Conservation (phyloP, 30 jellyfish, hydroid and myxozoan species). For the Sanderia malayensis region DNA sequence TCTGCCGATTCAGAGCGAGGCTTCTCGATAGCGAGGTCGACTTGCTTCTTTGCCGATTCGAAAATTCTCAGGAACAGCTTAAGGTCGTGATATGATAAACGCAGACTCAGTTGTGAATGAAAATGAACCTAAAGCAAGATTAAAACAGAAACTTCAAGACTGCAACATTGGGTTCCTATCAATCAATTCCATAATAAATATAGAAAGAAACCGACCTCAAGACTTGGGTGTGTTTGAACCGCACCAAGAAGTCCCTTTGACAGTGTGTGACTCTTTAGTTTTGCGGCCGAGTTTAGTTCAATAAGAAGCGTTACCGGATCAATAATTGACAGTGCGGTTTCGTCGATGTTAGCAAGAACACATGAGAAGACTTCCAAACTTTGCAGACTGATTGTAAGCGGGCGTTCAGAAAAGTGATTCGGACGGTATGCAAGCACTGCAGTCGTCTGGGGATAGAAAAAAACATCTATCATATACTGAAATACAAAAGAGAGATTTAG, state of each 20-base stretch:
- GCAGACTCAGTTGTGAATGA: conserved; percentile 79
- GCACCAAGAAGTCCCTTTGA: conserved; percentile 79
- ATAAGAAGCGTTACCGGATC: conserved; percentile 94
- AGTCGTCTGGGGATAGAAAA: too few relatives aligned
- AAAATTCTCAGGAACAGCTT: conserved; percentile 74
- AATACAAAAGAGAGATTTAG: too few relatives aligned
- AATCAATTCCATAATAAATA: too few relatives aligned
- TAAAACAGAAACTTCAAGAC: too few relatives aligned
- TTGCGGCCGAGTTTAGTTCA: conserved; percentile 86
- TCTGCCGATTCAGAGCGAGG: conserved; percentile 10
- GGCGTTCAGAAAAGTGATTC: conserved; percentile 82
- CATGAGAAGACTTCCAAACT: conserved; percentile 96
- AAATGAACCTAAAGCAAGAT: conserved; percentile 71
- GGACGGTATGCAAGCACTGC: conserved; percentile 98
- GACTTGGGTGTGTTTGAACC: conserved; percentile 62
- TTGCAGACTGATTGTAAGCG: conserved; percentile 90
- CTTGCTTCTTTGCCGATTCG: conserved; percentile 77
- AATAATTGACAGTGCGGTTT: conserved; percentile 92
- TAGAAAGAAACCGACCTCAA: conserved; percentile 71
- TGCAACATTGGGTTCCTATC: too few relatives aligned
- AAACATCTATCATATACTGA: too few relatives aligned
- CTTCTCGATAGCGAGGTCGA: conserved; percentile 49
- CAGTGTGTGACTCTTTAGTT: conserved; percentile 37
- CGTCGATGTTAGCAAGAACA: conserved; percentile 79
- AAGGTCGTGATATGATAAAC: conserved; percentile 91